Conservation (phyloP, 2,888 invertebrate species). For the Lochmaea crataegi region DNA sequence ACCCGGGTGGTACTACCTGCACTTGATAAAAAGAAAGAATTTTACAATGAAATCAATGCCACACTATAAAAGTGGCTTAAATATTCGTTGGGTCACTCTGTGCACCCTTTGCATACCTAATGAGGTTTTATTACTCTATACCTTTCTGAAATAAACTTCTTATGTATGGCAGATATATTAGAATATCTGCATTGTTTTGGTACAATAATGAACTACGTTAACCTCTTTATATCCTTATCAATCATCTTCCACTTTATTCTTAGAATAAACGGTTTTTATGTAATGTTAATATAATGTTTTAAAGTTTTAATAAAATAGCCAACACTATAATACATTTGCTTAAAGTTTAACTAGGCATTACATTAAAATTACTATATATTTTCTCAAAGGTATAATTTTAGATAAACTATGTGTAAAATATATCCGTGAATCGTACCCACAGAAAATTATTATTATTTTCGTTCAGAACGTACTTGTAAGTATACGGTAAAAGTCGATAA, state of each 20-base stretch:
- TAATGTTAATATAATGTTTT: conserved; percentile 43
- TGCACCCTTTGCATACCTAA: too few species aligned
- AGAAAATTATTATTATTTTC: conserved; percentile 40
- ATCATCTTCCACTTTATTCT: conserved; percentile 19
- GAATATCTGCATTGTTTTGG: not conserved
- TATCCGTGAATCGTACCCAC: conserved; percentile 33
- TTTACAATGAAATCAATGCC: too few species aligned
- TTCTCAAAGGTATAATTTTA: conserved; percentile 40
- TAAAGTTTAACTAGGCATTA: conserved; percentile 47
- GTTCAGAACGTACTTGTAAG: conserved; percentile 38
- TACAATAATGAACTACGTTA: not conserved
- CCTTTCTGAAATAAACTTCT: too few species aligned
- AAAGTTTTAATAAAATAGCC: conserved; percentile 40
- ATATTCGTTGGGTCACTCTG: too few species aligned
- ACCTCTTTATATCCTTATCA: conserved; percentile 1
- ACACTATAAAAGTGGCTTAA: too few species aligned
- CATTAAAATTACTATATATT: conserved; percentile 42
- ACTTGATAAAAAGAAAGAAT: too few species aligned
- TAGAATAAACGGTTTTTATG: conserved; percentile 38
- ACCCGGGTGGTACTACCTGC: too few species aligned
- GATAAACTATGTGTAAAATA: conserved; percentile 45
- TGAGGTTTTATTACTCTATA: too few species aligned
- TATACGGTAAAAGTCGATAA: conserved; percentile 32
- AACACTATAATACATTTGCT: conserved; percentile 40
- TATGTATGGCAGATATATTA: too few species aligned